Conservation (phyloP, 2,113 vertebrate species). For the Melospiza melodia region DNA sequence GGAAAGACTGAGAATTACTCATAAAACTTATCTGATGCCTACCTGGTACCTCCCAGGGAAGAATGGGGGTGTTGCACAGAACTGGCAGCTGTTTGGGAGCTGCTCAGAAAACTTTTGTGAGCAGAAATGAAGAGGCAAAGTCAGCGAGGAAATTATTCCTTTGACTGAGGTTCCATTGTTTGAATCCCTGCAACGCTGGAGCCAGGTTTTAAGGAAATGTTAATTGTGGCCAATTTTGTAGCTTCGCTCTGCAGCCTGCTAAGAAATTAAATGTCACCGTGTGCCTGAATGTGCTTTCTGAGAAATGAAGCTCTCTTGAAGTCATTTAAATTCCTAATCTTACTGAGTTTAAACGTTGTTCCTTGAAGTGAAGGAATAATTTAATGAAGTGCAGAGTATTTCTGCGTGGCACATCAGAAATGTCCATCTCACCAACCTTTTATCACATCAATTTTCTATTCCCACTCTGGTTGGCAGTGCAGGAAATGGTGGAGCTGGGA, state of each 20-base stretch:
- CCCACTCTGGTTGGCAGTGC: background rate
- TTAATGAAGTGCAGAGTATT: background rate
- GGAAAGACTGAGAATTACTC: slow-evolving; percentile 11
- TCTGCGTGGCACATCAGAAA: background rate
- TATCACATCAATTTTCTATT: background rate
- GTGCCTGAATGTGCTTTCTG: background rate
- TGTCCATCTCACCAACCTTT: background rate
- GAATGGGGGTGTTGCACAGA: background rate
- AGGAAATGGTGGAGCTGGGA: background rate
- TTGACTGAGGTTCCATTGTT: background rate
- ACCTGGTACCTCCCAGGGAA: background rate
- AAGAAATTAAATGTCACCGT: slow-evolving; percentile 50
- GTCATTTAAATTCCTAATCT: slow-evolving; percentile 32
- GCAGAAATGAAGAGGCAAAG: background rate
- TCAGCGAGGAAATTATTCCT: background rate
- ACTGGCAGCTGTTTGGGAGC: background rate
- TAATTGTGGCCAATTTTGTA: slow-evolving; percentile 36
- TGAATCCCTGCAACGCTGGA: background rate
- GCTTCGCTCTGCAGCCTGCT: background rate
- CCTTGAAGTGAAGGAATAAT: slow-evolving; percentile 1
- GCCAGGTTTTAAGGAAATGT: background rate
- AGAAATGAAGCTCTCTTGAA: slow-evolving; percentile 40
- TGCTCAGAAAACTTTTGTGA: background rate
- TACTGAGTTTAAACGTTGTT: slow-evolving; percentile 5
- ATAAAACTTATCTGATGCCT: slow-evolving; percentile 25